A percentile compares a stretch with the other conserved stretches of the same genome.
These are phyloP conservation scores for Candoia aspera DNA, from an alignment of 2,113 vertebrate genomes.

Conservation along the genomic window DNA sequence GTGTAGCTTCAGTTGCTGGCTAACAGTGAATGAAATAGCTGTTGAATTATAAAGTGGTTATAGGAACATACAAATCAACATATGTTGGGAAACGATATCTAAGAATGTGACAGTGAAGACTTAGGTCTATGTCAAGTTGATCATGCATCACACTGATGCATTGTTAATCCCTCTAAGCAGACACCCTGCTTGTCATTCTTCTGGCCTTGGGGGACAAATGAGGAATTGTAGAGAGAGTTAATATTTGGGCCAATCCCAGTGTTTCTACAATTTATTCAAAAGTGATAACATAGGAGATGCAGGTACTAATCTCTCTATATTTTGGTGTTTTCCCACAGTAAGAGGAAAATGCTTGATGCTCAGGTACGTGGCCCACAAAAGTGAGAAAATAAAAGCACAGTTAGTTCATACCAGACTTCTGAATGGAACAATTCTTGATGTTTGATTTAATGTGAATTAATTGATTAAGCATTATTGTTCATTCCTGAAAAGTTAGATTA, in stretches of 20 bases:
- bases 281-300: background rate
- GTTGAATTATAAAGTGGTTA: background rate
- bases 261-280: background rate
- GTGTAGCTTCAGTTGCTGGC: background rate
- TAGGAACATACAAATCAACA: background rate
- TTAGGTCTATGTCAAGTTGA: background rate
- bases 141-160: background rate
- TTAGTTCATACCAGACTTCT: background rate
- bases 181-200: accelerated
- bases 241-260: background rate
- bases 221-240: background rate
- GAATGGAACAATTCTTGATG: background rate
- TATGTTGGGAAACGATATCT: background rate
- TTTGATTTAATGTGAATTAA: background rate
- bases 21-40: background rate
- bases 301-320: background rate
- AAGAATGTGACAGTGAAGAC: background rate
- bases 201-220: background rate
- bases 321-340: background rate
- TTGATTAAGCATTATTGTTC: background rate
- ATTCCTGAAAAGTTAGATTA: constrained; percentile 50
- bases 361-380: background rate
- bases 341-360: background rate
- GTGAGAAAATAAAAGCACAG: background rate
- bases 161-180: background rate